Percentiles rank a stretch among this genome's conserved stretches.
Evolutionary conservation across 2,888 invertebrate species (phyloP).

Genomic region (Neuroscelio doddi): DNA sequence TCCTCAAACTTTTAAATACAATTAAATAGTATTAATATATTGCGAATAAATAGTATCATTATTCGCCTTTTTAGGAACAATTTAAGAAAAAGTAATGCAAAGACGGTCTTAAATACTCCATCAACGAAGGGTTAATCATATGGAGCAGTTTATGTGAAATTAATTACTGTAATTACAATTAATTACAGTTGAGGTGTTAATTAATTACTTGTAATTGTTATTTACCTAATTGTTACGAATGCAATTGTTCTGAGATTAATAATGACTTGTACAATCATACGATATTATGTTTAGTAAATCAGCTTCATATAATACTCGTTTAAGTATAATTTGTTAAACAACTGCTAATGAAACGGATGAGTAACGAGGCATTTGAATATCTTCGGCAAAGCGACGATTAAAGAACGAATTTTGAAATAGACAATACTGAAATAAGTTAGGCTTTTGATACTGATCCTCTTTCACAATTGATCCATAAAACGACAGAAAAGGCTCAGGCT

Average conservation of each 20-base stretch:
- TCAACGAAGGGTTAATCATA: too few species aligned
- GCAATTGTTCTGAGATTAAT: slow-evolving; percentile 1
- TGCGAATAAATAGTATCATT: too few species aligned
- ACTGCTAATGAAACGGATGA: background rate
- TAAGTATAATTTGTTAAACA: background rate
- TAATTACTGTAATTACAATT: too few species aligned
- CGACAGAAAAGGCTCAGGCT: background rate
- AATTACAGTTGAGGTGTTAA: too few species aligned
- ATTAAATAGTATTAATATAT: too few species aligned
- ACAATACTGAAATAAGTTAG: background rate
- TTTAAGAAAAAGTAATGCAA: too few species aligned
- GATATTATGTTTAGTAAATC: background rate
- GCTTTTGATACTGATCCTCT: background rate
- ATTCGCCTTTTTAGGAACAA: too few species aligned
- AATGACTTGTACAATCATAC: background rate
- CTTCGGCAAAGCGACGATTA: too few species aligned
- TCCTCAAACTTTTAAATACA: too few species aligned
- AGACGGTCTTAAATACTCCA: too few species aligned
- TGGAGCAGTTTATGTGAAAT: too few species aligned
- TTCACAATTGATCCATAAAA: background rate
- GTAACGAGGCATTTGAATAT: background rate
- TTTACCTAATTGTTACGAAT: slow-evolving; percentile 1
- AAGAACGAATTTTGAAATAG: background rate
- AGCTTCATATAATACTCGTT: background rate
- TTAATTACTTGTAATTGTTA: slow-evolving; percentile 2